Percentiles rank a stretch among this genome's conserved stretches.
These are phyloP conservation scores for Siniperca knerii DNA, from an alignment of 2,113 vertebrate species.

Conservation along the genomic window DNA sequence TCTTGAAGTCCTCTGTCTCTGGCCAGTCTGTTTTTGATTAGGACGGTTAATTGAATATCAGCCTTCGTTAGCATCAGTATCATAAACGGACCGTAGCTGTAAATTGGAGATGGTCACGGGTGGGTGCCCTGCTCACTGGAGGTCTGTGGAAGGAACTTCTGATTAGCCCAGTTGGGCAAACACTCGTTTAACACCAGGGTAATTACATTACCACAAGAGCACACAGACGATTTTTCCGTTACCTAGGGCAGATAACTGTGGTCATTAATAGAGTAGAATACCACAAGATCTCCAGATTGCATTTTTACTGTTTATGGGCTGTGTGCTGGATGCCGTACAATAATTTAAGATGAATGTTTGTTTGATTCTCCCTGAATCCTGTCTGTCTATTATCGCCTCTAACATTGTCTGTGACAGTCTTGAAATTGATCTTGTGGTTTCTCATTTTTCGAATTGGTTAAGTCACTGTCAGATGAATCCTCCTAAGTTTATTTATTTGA, in stretches of 20 bases:
- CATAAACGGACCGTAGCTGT: constrained; percentile 46
- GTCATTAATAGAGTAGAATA: constrained; percentile 18
- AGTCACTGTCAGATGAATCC: neutral
- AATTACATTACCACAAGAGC: constrained; percentile 63
- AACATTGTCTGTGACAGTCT: neutral
- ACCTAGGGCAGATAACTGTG: constrained; percentile 7
- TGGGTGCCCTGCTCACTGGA: constrained; percentile 46
- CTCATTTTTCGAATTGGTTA: neutral
- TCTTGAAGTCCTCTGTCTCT: neutral
- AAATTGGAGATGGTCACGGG: constrained; percentile 70
- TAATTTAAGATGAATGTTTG: constrained; percentile 5
- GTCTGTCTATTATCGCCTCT: neutral
- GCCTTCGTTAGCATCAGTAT: constrained; percentile 54
- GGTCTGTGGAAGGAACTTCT: constrained; percentile 51
- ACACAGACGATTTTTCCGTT: constrained; percentile 51
- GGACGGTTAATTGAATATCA: constrained; percentile 58
- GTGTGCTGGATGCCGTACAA: neutral
- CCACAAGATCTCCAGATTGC: constrained; percentile 4
- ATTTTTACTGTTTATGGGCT: neutral
- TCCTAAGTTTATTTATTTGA: neutral
- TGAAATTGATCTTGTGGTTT: neutral
- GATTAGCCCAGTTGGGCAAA: constrained; percentile 55
- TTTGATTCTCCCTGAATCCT: neutral
- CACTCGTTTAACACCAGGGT: constrained; percentile 51
- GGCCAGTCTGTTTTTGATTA: constrained; percentile 57